Base-by-base conservation (phyloP, 2,113 vertebrate species). In the Xenus cinereus region DNA sequence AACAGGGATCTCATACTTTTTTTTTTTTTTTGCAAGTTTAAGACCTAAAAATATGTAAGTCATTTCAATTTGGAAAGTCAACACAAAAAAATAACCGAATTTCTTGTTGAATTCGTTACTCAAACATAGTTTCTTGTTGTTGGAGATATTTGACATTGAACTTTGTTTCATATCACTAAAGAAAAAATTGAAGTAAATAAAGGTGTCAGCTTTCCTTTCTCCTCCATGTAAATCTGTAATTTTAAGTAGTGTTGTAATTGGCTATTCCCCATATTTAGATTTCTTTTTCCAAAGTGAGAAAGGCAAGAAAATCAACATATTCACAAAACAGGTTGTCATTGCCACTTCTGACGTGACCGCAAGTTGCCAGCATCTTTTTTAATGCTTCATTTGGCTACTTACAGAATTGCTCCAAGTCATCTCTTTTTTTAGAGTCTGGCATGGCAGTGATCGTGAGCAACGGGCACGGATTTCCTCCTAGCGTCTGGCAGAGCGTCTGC, bases 361-460 rank as follows among this genome's bases (percentile, higher is more conserved):
- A 57, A 41, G 17, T 57, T 10, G 6, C 39, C 79, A 90, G 66
- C n/a, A 63, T 11, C 39, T 81, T 78, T 87, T 86, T 72, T 39
- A 66, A 35, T 32, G 35, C 57, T 84, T 74, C 39, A 18, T 14
- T 82, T 93, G 74, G 32, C 66, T 95, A 99, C 99, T 99, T 96
- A 99, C 99, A 97, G 77, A 99, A 97, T 80, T 99, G 98, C 59
- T 99, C 98, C 94, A 99, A 94, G 78, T 99, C 97, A 1, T 94
- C 98, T 41, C 97, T 74, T 23, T 89, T 97, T 86, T 90, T 96
- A 51, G 98, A 98, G 43, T 97, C 93, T 3, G 99, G 99, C 92
- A 97, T 98, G 86, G 98, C 99, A 1, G 99, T 99, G 98, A 99
- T 97, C n/a, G 99, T 99, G 94, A 99, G 97, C 95, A 99, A 8